A percentile compares a stretch with the other conserved stretches of the same genome.
phyloP scores from a whole-genome alignment of 2,797 vertebrate genomes.

The Cheirogaleus major region DNA sequence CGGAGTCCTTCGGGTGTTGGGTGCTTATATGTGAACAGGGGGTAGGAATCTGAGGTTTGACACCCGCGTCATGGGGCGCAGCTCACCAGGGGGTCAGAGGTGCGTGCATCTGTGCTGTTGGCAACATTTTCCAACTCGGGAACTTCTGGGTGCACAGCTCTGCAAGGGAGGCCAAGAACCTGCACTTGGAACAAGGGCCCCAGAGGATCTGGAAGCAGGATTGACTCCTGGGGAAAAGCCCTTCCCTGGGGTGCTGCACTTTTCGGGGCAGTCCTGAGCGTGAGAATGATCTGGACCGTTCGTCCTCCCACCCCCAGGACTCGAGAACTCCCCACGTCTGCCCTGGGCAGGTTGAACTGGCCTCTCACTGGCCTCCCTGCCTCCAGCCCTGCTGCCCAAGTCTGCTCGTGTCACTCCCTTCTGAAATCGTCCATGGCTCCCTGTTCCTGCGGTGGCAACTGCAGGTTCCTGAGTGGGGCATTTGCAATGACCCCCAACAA shows the following conservation, averaged over 20 bases:
- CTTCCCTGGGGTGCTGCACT: neutral
- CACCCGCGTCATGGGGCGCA: accelerated
- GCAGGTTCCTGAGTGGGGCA: neutral
- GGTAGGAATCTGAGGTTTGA: slow-evolving; percentile 44
- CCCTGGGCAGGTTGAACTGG: neutral
- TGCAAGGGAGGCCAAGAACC: accelerated
- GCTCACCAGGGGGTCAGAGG: neutral
- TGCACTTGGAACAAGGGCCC: slow-evolving; percentile 80
- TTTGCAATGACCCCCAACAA: neutral
- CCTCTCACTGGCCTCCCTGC: neutral
- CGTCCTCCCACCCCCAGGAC: too few relatives aligned
- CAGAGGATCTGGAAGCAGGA: slow-evolving; percentile 60
- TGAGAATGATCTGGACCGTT: neutral
- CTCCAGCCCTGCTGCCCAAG: neutral
- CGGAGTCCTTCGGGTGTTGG: slow-evolving; percentile 92
- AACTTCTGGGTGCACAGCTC: neutral
- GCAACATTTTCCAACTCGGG: neutral
- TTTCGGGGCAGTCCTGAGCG: neutral
- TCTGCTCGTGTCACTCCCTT: too few relatives aligned
- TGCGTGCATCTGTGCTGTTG: neutral
- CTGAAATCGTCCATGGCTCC: neutral
- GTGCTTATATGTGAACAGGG: slow-evolving; percentile 81
- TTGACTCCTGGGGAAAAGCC: neutral
- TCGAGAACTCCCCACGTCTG: too few relatives aligned
- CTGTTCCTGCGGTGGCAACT: too few relatives aligned